A percentile compares a stretch with the other conserved stretches of the same genome.
These are phyloP conservation scores for Campoletis raptor DNA, from an alignment of 2,888 invertebrate species.

Conservation along the genomic window DNA sequence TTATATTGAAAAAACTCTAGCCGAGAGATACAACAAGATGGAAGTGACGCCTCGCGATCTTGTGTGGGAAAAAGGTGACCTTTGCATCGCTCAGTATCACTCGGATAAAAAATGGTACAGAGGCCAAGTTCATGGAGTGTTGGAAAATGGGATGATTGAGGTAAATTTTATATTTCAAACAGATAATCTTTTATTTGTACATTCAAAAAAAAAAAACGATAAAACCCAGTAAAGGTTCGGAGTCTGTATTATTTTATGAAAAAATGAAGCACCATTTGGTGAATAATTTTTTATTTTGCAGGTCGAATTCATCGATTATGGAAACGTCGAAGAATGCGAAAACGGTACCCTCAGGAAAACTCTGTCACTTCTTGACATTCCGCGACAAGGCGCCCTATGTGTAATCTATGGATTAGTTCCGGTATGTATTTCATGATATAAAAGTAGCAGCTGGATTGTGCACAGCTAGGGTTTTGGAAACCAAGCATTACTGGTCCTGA, in stretches of 20 bases:
- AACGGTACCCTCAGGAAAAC: slow-evolving; percentile 87
- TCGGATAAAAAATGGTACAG: slow-evolving; percentile 90
- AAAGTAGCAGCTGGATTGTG: not conserved
- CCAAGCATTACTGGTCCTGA: not conserved
- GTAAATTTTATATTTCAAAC: slow-evolving; percentile 75
- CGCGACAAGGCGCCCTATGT: slow-evolving; percentile 89
- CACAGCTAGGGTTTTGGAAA: not conserved
- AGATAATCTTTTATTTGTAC: not conserved
- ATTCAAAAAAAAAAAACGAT: not conserved
- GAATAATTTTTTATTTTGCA: slow-evolving; percentile 65
- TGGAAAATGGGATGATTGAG: slow-evolving; percentile 84
- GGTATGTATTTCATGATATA: slow-evolving; percentile 78
- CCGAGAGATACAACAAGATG: slow-evolving; percentile 85
- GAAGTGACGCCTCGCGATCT: slow-evolving; percentile 85
- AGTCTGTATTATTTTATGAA: not conserved
- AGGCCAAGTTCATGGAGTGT: slow-evolving; percentile 86
- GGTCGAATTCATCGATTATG: slow-evolving; percentile 93
- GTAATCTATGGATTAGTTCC: slow-evolving; percentile 86
- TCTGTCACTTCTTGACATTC: slow-evolving; percentile 87
- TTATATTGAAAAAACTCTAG: slow-evolving; percentile 86
- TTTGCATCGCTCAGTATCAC: slow-evolving; percentile 90
- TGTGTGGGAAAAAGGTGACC: slow-evolving; percentile 88
- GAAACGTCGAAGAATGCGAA: slow-evolving; percentile 90
- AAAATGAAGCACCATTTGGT: not conserved
- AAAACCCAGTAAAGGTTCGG: not conserved